Evolutionary conservation across 2,797 vertebrate species (phyloP).

Genomic region (Kryptopterus vitreolus): DNA sequence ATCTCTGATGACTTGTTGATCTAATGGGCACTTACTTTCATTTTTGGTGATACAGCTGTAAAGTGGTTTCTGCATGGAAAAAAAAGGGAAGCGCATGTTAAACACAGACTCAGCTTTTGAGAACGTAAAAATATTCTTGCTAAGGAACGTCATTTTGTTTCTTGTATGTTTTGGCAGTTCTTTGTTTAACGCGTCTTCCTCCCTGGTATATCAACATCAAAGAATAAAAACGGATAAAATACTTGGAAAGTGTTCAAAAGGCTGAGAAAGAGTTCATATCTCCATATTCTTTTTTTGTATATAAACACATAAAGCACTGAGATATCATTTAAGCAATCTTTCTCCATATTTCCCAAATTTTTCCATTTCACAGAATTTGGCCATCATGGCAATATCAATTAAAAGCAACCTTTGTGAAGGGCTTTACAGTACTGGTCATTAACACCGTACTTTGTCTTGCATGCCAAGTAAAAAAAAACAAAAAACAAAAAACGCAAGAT

Average conservation of each 20-base stretch:
- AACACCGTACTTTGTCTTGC: conserved; percentile 30
- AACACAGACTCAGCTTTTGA: neutral
- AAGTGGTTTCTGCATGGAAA: conserved; percentile 89
- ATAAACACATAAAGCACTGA: neutral
- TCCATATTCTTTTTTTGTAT: conserved; percentile 26
- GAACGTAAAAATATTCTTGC: conserved; percentile 4
- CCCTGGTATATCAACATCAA: conserved; percentile 31
- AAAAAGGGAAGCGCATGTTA: conserved; percentile 36
- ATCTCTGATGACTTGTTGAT: neutral
- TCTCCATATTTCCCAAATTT: neutral
- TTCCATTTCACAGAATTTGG: neutral
- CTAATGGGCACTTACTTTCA: conserved; percentile 86
- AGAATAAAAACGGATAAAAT: conserved; percentile 26
- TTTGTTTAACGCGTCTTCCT: neutral
- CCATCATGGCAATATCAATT: neutral
- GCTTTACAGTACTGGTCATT: neutral
- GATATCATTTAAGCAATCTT: neutral
- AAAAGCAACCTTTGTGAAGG: neutral
- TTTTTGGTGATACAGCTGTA: conserved; percentile 99
- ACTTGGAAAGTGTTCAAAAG: conserved; percentile 19
- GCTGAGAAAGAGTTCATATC: conserved; percentile 10
- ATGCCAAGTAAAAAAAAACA: neutral
- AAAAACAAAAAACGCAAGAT: neutral
- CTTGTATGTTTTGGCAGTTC: conserved; percentile 22
- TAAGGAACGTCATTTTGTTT: conserved; percentile 5